These are phyloP conservation scores for Pogonus chalceus DNA, from an alignment of 1,140 invertebrate species.

Conservation along the genomic window DNA sequence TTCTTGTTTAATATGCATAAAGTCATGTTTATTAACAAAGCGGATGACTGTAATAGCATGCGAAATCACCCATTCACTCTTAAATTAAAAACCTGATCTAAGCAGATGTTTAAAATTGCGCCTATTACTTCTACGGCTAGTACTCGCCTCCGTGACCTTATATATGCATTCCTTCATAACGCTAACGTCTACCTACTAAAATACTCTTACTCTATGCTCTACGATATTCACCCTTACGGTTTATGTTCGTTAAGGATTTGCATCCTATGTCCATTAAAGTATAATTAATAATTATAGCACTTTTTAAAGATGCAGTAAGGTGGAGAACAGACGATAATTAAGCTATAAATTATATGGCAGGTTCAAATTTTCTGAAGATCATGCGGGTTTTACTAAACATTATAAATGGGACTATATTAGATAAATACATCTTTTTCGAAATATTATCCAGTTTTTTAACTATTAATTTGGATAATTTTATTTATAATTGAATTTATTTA, in stretches of 20 bases:
- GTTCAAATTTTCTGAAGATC: neutral
- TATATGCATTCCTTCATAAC: neutral
- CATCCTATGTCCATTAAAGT: neutral
- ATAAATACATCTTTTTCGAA: too few species aligned
- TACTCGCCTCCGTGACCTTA: neutral
- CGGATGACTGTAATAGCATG: neutral
- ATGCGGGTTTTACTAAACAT: too few species aligned
- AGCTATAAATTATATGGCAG: neutral
- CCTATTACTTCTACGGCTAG: constrained; percentile 4
- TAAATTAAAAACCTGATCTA: constrained; percentile 5
- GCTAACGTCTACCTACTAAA: neutral
- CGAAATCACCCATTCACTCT: neutral
- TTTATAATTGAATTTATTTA: too few species aligned
- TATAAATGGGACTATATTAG: too few species aligned
- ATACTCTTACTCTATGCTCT: neutral
- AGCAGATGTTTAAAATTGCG: constrained; percentile 7
- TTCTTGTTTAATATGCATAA: neutral
- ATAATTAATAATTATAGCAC: constrained; percentile 8
- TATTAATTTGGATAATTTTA: too few species aligned
- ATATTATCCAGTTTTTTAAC: too few species aligned
- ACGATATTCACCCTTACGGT: neutral
- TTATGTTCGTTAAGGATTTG: neutral
- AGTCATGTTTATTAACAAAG: constrained; percentile 3
- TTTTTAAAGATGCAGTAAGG: neutral
- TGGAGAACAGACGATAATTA: neutral